Evolutionary conservation across 1,140 invertebrate species (phyloP).

Genomic region (Drosophila nannoptera): DNA sequence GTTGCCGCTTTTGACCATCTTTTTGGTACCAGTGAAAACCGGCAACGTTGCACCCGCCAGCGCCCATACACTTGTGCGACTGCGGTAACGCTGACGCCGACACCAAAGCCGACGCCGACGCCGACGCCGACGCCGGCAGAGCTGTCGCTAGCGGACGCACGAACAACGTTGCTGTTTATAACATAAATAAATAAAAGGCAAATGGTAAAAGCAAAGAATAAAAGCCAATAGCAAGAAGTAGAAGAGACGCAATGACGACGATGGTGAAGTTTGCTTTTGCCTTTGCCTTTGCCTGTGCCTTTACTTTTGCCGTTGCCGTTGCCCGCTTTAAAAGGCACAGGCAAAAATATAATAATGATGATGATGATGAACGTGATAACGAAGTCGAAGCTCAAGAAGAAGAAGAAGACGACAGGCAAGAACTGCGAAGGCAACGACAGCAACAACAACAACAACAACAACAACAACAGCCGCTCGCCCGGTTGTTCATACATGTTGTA

Average conservation of each 20-base stretch:
- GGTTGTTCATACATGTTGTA: slow-evolving; percentile 38
- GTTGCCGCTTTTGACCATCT: slow-evolving; percentile 57
- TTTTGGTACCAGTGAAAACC: slow-evolving; percentile 26
- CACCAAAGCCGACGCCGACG: slow-evolving; percentile 1
- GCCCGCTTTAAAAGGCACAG: slow-evolving; percentile 30
- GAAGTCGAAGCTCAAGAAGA: slow-evolving; percentile 7
- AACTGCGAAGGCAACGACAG: background rate
- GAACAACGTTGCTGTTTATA: slow-evolving; percentile 62
- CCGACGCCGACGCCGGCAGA: slow-evolving; percentile 7
- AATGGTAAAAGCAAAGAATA: slow-evolving; percentile 46
- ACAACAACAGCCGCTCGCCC: background rate
- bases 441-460: slow-evolving; percentile 6
- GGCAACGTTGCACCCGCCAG: slow-evolving; percentile 48
- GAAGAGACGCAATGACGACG: slow-evolving; percentile 28
- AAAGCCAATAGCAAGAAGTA: slow-evolving; percentile 35
- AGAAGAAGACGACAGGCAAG: slow-evolving; percentile 11
- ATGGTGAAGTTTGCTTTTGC: slow-evolving; percentile 6
- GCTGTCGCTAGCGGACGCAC: background rate
- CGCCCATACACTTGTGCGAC: slow-evolving; percentile 46
- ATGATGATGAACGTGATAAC: slow-evolving; percentile 6
- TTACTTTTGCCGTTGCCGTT: slow-evolving; percentile 1
- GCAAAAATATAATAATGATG: slow-evolving; percentile 11
- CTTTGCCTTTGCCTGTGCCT: slow-evolving; percentile 7
- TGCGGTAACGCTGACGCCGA: slow-evolving; percentile 1
- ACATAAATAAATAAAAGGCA: slow-evolving; percentile 64